Percentiles rank a stretch among this genome's conserved stretches.
phyloP scores from a whole-genome alignment of 2,113 vertebrate genomes.

The Nibea albiflora region DNA sequence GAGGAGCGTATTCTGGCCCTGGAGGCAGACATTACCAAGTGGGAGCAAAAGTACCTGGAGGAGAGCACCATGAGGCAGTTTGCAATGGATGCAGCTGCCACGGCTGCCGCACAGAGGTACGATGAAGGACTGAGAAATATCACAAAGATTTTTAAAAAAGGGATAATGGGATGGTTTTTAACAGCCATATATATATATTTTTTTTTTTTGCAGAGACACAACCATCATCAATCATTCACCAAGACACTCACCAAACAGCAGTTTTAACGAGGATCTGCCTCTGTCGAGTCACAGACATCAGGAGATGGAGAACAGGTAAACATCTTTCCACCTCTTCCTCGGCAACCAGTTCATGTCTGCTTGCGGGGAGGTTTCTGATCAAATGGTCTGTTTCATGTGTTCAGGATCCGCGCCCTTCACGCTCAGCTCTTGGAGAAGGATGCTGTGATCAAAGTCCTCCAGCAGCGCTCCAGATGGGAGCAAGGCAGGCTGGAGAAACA shows the following conservation, averaged over 20 bases:
- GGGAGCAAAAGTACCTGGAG: conserved; percentile 99
- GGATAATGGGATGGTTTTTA: not conserved
- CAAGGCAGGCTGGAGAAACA: conserved; percentile 85
- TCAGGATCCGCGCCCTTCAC: conserved; percentile 92
- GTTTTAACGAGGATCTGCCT: conserved; percentile 93
- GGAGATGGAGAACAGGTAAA: conserved; percentile 97
- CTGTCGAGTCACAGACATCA: conserved; percentile 90
- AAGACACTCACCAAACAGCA: conserved; percentile 91
- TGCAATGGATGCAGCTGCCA: conserved; percentile 96
- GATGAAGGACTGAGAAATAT: not conserved
- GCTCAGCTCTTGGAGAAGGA: conserved; percentile 97
- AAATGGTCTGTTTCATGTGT: not conserved
- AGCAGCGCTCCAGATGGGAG: conserved; percentile 92
- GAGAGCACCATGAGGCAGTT: conserved; percentile 98
- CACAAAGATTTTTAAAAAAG: not conserved
- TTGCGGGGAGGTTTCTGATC: not conserved
- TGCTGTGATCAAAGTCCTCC: conserved; percentile 94
- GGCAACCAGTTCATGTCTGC: not conserved
- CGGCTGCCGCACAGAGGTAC: conserved; percentile 91
- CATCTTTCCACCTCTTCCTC: not conserved
- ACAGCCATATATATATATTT: not conserved
- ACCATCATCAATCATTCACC: conserved; percentile 98
- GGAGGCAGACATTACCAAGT: conserved; percentile 98
- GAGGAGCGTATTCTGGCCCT: conserved; percentile 95
- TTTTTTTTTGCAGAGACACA: conserved; percentile 86